These are phyloP conservation scores for Eulemur rubriventer DNA, from an alignment of 2,797 vertebrate genomes.

Conservation along the genomic window DNA sequence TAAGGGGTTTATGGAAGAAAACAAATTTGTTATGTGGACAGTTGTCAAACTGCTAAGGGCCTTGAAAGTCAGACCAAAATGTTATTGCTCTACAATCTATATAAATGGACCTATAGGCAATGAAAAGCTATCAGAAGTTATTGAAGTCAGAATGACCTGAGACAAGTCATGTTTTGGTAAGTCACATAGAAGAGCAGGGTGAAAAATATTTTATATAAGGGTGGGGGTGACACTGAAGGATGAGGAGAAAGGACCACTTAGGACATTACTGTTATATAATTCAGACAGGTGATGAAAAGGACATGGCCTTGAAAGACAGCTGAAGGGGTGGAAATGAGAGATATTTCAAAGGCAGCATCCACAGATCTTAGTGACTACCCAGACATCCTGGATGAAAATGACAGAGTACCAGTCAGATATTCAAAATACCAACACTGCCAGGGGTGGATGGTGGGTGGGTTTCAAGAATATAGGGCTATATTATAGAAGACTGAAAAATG, in stretches of 20 bases:
- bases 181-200: background rate
- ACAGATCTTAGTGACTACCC: background rate
- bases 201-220: background rate
- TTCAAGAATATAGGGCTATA: background rate
- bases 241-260: background rate
- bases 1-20: background rate
- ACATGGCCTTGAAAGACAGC: background rate
- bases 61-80: background rate
- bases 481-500: background rate
- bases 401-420: background rate
- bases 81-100: conserved; percentile 8
- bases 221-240: background rate
- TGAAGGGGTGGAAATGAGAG: background rate
- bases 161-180: background rate
- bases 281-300: background rate
- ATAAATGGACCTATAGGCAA: background rate
- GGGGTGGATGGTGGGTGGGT: background rate
- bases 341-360: conserved; percentile 6
- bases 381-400: background rate
- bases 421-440: background rate
- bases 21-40: background rate
- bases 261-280: background rate
- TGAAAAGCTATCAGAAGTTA: conserved; percentile 15
- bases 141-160: background rate
- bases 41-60: background rate